A percentile compares a stretch with the other conserved stretches of the same genome.
Conservation (phyloP, 53 echinoderm and acorn worm genomes). For the Henricia sp. region DNA sequence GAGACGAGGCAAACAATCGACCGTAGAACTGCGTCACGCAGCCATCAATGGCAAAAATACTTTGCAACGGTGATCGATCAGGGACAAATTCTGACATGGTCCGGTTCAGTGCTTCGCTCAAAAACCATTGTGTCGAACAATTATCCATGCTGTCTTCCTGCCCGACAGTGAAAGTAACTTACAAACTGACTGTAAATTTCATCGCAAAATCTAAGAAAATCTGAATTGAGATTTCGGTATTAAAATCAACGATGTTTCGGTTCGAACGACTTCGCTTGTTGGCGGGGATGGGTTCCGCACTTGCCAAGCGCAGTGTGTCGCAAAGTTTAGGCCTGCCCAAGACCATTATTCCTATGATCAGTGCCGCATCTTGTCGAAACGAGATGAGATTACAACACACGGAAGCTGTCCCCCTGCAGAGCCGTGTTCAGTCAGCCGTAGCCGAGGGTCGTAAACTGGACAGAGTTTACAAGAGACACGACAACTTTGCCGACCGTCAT, state of each 20-base stretch:
- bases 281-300: constrained; percentile 41
- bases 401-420: background rate
- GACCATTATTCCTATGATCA: constrained; percentile 4
- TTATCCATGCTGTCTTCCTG: background rate
- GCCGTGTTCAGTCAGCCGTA: background rate
- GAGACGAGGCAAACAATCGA: too few species aligned
- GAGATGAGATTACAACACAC: background rate
- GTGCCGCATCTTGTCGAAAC: background rate
- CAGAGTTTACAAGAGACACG: constrained; percentile 77
- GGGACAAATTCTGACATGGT: background rate
- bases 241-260: constrained; percentile 62
- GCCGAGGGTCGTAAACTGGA: constrained; percentile 67
- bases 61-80: background rate
- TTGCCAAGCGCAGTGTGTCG: constrained; percentile 9
- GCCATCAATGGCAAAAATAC: too few species aligned
- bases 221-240: background rate
- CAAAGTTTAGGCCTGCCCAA: constrained; percentile 45
- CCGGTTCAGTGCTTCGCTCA: background rate
- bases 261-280: constrained; percentile 53
- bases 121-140: background rate
- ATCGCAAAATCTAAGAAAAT: background rate
- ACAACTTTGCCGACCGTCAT: constrained; percentile 84
- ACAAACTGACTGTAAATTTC: background rate
- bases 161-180: background rate
- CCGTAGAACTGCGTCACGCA: too few species aligned